These are phyloP conservation scores for Acronicta alni DNA, from an alignment of 2,888 invertebrate genomes.

Conservation along the genomic window DNA sequence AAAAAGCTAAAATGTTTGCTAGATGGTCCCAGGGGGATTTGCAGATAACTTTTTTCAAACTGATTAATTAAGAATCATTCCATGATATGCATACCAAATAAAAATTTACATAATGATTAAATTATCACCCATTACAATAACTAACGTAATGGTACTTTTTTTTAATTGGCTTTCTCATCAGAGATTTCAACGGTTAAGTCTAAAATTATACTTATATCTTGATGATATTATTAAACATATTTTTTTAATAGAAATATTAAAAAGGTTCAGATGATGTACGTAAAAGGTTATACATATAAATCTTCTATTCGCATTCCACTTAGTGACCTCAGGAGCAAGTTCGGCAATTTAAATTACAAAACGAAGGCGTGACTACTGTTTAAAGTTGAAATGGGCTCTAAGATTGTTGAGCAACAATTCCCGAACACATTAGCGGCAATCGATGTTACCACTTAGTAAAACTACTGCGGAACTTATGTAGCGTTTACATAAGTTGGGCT, in stretches of 20 bases:
- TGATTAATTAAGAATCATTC: no score
- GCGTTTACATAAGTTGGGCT: constrained; percentile 59
- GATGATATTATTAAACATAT: not conserved
- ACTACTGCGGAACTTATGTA: constrained; percentile 62
- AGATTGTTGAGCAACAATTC: constrained; percentile 60
- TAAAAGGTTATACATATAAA: constrained; percentile 13
- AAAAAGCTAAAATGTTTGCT: not conserved
- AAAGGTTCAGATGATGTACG: not conserved
- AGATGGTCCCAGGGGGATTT: not conserved
- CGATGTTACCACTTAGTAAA: constrained; percentile 62
- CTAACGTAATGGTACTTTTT: no score
- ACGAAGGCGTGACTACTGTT: constrained; percentile 46
- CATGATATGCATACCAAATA: no score
- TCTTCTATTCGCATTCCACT: constrained; percentile 39
- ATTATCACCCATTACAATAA: no score
- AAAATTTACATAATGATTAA: no score
- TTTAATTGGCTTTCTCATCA: no score
- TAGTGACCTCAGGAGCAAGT: constrained; percentile 41
- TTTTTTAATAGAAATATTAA: no score
- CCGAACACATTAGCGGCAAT: constrained; percentile 62
- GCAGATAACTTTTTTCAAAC: no score
- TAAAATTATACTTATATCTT: not conserved
- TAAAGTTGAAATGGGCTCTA: constrained; percentile 54
- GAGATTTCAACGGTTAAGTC: no score
- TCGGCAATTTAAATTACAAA: constrained; percentile 56